These are phyloP conservation scores for Aegotheles bennettii DNA, from an alignment of 2,113 vertebrate genomes.

Conservation along the genomic window DNA sequence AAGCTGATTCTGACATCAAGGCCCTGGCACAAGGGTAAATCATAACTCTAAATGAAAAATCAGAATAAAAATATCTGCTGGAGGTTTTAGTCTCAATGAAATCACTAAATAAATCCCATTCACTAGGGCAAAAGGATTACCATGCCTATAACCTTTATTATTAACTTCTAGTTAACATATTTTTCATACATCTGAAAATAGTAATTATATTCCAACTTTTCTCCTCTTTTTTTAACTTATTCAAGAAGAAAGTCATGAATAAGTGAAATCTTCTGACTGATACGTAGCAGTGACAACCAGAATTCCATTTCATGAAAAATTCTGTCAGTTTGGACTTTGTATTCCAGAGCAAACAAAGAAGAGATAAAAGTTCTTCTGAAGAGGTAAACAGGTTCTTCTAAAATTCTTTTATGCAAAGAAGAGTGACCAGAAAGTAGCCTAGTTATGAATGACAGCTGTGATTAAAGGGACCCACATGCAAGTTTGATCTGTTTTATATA, in stretches of 20 bases:
- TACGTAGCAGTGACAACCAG: background rate
- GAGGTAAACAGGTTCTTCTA: no score
- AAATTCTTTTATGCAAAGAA: background rate
- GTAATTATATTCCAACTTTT: background rate
- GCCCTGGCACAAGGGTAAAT: constrained; percentile 18
- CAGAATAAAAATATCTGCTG: background rate
- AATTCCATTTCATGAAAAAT: background rate
- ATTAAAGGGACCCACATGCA: background rate
- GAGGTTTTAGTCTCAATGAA: background rate
- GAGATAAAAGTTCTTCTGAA: background rate
- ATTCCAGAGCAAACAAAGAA: background rate
- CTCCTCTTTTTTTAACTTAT: background rate
- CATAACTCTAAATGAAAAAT: background rate
- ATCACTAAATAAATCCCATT: background rate
- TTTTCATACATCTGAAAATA: background rate
- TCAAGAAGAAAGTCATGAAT: background rate
- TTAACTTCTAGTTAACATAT: background rate
- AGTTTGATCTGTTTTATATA: background rate
- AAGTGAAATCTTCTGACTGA: background rate
- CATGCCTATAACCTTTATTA: background rate
- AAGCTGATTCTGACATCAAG: constrained; percentile 22
- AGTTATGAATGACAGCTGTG: background rate
- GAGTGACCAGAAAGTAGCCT: background rate
- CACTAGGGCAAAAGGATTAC: background rate
- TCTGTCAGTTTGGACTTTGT: background rate